These are phyloP conservation scores for Sesia apiformis DNA, from an alignment of 2,888 invertebrate genomes.

Conservation along the genomic window DNA sequence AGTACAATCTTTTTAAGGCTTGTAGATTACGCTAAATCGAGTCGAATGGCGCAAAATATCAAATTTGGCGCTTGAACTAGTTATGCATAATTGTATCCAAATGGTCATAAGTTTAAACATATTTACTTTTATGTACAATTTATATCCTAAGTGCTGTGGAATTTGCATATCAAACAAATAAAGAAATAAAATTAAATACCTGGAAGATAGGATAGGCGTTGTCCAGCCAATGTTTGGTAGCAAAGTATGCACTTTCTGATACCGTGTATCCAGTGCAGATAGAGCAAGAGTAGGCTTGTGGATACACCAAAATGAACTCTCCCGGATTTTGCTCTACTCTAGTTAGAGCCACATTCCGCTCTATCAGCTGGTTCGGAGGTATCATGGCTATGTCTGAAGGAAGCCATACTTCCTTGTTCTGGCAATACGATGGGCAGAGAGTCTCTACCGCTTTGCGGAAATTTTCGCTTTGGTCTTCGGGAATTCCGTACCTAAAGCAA, in stretches of 20 bases:
- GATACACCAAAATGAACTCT: constrained; percentile 92
- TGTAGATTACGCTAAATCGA: too few relatives aligned
- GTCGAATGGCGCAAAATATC: too few relatives aligned
- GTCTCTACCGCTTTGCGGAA: constrained; percentile 85
- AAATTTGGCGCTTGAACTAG: too few relatives aligned
- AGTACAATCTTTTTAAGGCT: too few relatives aligned
- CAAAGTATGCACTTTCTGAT: constrained; percentile 95
- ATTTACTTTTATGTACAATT: too few relatives aligned
- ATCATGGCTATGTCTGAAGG: constrained; percentile 95
- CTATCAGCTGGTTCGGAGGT: constrained; percentile 84
- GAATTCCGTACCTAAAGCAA: constrained; percentile 81
- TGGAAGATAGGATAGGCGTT: constrained; percentile 82
- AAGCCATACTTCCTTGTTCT: constrained; percentile 90
- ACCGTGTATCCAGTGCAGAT: constrained; percentile 91
- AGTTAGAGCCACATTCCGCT: constrained; percentile 84
- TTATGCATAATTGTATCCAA: too few relatives aligned
- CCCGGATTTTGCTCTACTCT: constrained; percentile 89
- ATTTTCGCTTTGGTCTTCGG: constrained; percentile 81
- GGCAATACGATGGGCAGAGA: constrained; percentile 86
- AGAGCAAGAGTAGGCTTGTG: constrained; percentile 88
- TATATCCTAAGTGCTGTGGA: too few relatives aligned
- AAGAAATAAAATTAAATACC: constrained; percentile 41
- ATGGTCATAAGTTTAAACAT: too few relatives aligned
- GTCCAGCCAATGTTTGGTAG: constrained; percentile 85
- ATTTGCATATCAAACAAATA: too few relatives aligned